Evolutionary conservation across 2,797 vertebrate species (phyloP).

Genomic region (Eidolon dupreanum): DNA sequence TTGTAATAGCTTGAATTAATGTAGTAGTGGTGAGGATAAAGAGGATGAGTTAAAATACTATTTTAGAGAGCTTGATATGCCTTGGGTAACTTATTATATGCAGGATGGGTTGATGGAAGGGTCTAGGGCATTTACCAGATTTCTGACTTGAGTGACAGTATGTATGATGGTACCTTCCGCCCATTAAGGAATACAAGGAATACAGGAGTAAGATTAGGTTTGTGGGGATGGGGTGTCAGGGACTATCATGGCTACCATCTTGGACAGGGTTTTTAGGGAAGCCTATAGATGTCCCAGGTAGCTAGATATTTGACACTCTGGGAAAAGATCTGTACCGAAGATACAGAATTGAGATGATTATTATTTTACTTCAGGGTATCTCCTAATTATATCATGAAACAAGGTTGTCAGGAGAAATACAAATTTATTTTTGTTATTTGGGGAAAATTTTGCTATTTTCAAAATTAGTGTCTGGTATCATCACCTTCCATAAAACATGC

Average conservation of each 20-base stretch:
- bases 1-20: background rate
- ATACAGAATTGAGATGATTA: background rate
- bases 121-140: background rate
- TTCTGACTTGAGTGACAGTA: background rate
- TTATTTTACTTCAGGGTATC: background rate
- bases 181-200: background rate
- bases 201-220: background rate
- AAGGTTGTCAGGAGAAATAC: background rate
- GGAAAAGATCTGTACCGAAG: slow-evolving; percentile 6
- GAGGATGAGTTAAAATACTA: background rate
- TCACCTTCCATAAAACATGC: background rate
- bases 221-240: background rate
- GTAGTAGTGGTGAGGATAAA: background rate
- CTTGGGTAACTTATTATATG: background rate
- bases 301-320: background rate
- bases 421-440: background rate
- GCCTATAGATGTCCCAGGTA: background rate
- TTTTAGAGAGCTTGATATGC: background rate
- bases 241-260: background rate
- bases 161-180: background rate
- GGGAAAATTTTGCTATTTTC: background rate
- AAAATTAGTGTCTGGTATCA: background rate
- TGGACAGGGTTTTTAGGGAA: background rate
- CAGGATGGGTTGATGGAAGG: background rate
- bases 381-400: background rate